Evolutionary conservation across 2,113 vertebrate species (phyloP), one percentile per base, ranked within the genome.

Genomic region (Lutjanus erythropterus): DNA sequence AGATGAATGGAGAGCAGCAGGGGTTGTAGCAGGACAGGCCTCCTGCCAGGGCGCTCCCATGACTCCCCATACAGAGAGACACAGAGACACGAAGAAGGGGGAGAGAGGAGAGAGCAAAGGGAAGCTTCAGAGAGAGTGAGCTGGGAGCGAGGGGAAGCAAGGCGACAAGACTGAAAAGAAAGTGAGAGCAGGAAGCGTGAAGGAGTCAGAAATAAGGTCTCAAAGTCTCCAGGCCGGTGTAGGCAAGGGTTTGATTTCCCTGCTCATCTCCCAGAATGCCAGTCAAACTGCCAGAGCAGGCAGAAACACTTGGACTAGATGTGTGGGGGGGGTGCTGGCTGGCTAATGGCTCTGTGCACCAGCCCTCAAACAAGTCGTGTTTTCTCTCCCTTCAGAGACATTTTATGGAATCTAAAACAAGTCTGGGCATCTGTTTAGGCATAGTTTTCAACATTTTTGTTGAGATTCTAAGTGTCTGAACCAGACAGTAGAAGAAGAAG

Each of bases 131-230:
- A 61, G 53, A 21, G 21, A 74, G 39, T 8, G 2, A 41, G 33
- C 33, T 10, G 33, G 25, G 41, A 62, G 49, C 18, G 6, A 42
- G 56, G 60, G 60, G 62, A 68, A 76, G 50, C 25, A n/a, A 59
- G 56, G 70, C 1, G 9, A 71, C 52, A 39, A n/a, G 61, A 60
- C 0, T 62, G 66, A 23, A 50, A 58, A 42, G 16, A 62, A 42
- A 78, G 56, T 27, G 50, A 66, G 78, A 62, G 55, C 27, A 56
- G 58, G 19, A 68, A 71, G 80, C 46, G 49, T 80, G 75, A 83
- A 61, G 53, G 44, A 83, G 52, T 69, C 49, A 68, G 72, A 77
- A 71, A 68, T 58, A 35, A 62, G 60, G 62, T 77, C 41, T 81
- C 72, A 18, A 31, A 65, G 59, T 65, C 66, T 75, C 60, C 39